A percentile compares a stretch with the other conserved stretches of the same genome.
These are phyloP conservation scores for Amitus sp. DNA, from an alignment of 2,888 invertebrate species.

Conservation along the genomic window DNA sequence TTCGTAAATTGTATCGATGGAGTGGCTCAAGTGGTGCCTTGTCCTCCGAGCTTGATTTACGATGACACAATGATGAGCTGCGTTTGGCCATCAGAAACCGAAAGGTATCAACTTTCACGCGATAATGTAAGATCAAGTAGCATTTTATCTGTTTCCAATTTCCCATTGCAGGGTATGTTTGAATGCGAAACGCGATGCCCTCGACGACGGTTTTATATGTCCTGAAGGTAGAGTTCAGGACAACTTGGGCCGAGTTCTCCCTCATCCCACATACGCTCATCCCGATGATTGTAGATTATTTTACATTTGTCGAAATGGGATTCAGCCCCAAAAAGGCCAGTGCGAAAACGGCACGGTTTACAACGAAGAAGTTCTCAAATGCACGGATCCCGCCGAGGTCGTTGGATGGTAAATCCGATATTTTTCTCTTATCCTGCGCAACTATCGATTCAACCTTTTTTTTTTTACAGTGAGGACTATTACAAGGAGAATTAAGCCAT, in stretches of 20 bases:
- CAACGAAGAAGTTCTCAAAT: constrained; percentile 80
- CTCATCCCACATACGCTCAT: constrained; percentile 83
- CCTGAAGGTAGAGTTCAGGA: constrained; percentile 76
- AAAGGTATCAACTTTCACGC: constrained; percentile 48
- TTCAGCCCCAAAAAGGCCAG: constrained; percentile 79
- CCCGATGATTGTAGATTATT: constrained; percentile 85
- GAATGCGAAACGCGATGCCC: constrained; percentile 70
- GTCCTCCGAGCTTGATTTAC: constrained; percentile 80
- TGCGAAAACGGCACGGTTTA: constrained; percentile 80
- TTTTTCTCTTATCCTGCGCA: too few species aligned
- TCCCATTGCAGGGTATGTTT: constrained; percentile 65
- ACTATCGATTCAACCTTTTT: too few species aligned
- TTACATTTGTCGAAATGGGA: constrained; percentile 83
- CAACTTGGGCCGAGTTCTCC: constrained; percentile 75
- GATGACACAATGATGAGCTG: constrained; percentile 79
- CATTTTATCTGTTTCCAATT: background rate
- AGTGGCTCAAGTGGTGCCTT: constrained; percentile 69
- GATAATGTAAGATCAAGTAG: background rate
- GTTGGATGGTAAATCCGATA: constrained; percentile 66
- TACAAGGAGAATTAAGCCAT: constrained; percentile 68
- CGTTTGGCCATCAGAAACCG: constrained; percentile 77
- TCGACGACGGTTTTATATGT: constrained; percentile 82
- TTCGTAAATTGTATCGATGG: constrained; percentile 85
- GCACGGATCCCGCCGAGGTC: constrained; percentile 81
- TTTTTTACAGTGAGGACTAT: constrained; percentile 75